Evolutionary conservation across 2,888 invertebrate species (phyloP).

Genomic region (Polydrusus cervinus): DNA sequence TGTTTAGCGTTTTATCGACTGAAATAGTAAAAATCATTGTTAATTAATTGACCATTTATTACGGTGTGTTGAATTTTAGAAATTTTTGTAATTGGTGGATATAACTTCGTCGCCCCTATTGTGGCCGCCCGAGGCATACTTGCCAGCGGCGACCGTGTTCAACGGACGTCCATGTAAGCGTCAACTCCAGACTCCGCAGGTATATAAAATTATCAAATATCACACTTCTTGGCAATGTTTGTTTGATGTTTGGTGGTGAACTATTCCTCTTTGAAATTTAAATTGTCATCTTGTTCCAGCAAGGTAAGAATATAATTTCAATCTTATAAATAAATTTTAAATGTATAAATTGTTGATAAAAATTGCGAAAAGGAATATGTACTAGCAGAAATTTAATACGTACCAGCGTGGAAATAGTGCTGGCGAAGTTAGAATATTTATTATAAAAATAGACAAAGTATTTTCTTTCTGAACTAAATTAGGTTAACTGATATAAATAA

Average conservation of each 20-base stretch:
- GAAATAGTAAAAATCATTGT: too few relatives aligned
- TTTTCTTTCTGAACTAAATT: too few relatives aligned
- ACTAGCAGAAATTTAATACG: not conserved
- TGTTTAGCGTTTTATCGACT: too few relatives aligned
- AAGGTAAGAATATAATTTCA: constrained; percentile 26
- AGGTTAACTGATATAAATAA: too few relatives aligned
- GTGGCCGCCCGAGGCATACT: too few relatives aligned
- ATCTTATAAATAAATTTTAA: constrained; percentile 22
- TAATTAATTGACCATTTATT: too few relatives aligned
- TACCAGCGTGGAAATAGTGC: not conserved
- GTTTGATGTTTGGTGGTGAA: constrained; percentile 19
- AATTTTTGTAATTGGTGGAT: too few relatives aligned
- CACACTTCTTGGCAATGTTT: not conserved
- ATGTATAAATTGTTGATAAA: not conserved
- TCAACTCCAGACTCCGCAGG: constrained; percentile 10
- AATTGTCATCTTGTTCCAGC: constrained; percentile 5
- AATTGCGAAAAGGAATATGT: not conserved
- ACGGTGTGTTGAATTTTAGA: too few relatives aligned
- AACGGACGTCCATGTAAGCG: constrained; percentile 3
- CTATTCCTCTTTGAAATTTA: constrained; percentile 18
- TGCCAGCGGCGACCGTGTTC: too few relatives aligned
- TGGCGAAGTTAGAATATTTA: not conserved
- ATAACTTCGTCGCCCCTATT: too few relatives aligned
- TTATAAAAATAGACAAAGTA: not conserved
- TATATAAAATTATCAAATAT: constrained; percentile 16